These are phyloP conservation scores for Pelvicachromis taeniatus DNA, from an alignment of 2,113 vertebrate species.

Conservation along the genomic window DNA sequence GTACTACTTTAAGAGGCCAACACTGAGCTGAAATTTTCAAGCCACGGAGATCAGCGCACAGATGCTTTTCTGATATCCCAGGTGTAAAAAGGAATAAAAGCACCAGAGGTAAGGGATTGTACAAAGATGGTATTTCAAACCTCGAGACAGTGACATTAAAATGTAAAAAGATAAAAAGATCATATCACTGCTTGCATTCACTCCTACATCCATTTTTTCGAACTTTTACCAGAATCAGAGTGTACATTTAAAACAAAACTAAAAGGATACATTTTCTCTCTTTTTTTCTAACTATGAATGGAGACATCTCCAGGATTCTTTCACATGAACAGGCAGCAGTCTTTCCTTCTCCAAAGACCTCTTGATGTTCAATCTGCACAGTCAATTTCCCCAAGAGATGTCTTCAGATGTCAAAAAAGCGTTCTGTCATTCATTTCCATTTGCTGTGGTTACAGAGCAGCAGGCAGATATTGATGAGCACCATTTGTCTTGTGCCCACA, in stretches of 20 bases:
- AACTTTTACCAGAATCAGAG: not conserved
- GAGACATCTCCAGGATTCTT: not conserved
- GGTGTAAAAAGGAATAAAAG: not conserved
- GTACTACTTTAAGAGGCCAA: not conserved
- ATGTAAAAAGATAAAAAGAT: not conserved
- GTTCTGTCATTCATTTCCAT: conserved; percentile 42
- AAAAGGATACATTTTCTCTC: not conserved
- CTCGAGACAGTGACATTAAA: conserved; percentile 11
- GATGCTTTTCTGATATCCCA: not conserved
- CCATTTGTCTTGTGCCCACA: conserved; percentile 41
- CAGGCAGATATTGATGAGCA: conserved; percentile 41
- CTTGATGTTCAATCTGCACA: not conserved
- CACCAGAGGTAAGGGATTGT: not conserved
- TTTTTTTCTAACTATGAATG: not conserved
- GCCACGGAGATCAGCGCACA: not conserved
- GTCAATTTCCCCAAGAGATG: not conserved
- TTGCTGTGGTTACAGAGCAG: conserved; percentile 28
- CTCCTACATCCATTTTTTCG: not conserved
- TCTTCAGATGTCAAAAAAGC: conserved; percentile 35
- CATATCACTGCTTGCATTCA: not conserved
- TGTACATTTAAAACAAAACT: not conserved
- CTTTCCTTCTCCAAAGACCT: not conserved
- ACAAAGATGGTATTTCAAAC: not conserved
- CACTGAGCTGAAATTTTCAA: not conserved
- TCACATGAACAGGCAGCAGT: not conserved